Conservation (phyloP, 2,888 invertebrate species). For the Apomyelois bistriatella region DNA sequence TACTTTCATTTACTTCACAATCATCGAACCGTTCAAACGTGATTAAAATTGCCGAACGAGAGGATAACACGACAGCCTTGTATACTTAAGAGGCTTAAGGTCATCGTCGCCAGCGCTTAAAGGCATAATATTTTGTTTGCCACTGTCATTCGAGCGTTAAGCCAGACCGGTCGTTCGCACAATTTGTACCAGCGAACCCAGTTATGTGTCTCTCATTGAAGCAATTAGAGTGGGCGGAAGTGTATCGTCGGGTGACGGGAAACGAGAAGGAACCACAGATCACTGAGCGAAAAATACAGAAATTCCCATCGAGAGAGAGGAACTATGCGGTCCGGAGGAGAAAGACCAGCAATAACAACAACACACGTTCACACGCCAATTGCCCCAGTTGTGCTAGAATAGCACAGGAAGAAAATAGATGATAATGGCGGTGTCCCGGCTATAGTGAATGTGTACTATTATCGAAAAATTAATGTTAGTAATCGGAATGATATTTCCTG, state of each 20-base stretch:
- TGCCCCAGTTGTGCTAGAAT: slow-evolving; percentile 62
- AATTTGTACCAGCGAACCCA: slow-evolving; percentile 16
- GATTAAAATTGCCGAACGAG: slow-evolving; percentile 34
- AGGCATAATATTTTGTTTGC: slow-evolving; percentile 31
- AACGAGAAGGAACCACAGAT: slow-evolving; percentile 42
- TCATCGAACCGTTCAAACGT: slow-evolving; percentile 32
- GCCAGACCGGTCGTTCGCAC: slow-evolving; percentile 24
- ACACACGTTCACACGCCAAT: slow-evolving; percentile 56
- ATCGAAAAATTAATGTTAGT: neutral
- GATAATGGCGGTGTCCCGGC: slow-evolving; percentile 17
- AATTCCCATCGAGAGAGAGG: slow-evolving; percentile 84
- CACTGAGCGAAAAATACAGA: slow-evolving; percentile 64
- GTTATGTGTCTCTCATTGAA: slow-evolving; percentile 67
- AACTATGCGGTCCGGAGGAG: slow-evolving; percentile 83
- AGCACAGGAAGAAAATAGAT: slow-evolving; percentile 58
- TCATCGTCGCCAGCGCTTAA: slow-evolving; percentile 46
- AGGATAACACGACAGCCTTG: slow-evolving; percentile 50
- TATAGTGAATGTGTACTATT: neutral
- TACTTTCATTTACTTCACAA: slow-evolving; percentile 38
- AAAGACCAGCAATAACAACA: slow-evolving; percentile 68
- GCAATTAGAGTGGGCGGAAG: slow-evolving; percentile 64
- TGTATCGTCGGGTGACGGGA: slow-evolving; percentile 53
- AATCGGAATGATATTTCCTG: neutral
- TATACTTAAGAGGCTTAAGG: slow-evolving; percentile 30
- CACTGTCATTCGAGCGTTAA: slow-evolving; percentile 25